Conservation (phyloP, 2,888 invertebrate genomes). For the Drosophila paracracens region DNA sequence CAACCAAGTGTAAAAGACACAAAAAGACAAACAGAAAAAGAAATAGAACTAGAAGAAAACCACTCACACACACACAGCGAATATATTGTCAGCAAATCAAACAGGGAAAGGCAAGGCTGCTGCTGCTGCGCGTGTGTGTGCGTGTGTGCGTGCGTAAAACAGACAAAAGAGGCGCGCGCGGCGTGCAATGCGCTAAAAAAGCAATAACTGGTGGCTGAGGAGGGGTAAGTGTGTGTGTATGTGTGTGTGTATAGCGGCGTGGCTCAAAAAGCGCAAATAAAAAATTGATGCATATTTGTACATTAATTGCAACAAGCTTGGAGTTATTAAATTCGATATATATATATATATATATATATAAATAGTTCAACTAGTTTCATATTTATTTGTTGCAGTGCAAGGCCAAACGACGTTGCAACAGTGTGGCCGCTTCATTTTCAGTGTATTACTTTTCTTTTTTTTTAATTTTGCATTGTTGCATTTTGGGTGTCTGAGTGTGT, state of each 20-base stretch:
- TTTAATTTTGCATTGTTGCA: conserved; percentile 22
- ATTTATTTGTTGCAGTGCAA: conserved; percentile 34
- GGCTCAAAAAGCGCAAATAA: conserved; percentile 24
- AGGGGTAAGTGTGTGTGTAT: conserved; percentile 38
- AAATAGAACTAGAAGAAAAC: conserved; percentile 18
- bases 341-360: conserved; percentile 3
- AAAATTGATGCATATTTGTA: conserved; percentile 9
- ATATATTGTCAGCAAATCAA: conserved; percentile 45
- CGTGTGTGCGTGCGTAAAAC: conserved; percentile 19
- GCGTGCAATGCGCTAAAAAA: conserved; percentile 59
- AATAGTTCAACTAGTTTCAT: conserved; percentile 18
- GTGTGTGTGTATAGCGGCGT: conserved; percentile 30
- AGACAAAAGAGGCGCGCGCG: conserved; percentile 61
- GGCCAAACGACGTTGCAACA: conserved; percentile 54
- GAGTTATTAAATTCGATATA: neutral
- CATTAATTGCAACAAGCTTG: neutral
- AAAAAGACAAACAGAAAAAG: conserved; percentile 47
- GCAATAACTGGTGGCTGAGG: conserved; percentile 40
- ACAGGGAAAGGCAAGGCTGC: conserved; percentile 41
- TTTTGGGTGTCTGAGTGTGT: conserved; percentile 17
- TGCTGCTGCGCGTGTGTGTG: neutral
- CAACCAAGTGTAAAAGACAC: conserved; percentile 59
- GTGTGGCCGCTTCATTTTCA: conserved; percentile 58
- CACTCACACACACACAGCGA: neutral
- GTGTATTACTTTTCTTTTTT: neutral